phyloP scores from a whole-genome alignment of 2,113 vertebrate species.

The Python bivittatus region DNA sequence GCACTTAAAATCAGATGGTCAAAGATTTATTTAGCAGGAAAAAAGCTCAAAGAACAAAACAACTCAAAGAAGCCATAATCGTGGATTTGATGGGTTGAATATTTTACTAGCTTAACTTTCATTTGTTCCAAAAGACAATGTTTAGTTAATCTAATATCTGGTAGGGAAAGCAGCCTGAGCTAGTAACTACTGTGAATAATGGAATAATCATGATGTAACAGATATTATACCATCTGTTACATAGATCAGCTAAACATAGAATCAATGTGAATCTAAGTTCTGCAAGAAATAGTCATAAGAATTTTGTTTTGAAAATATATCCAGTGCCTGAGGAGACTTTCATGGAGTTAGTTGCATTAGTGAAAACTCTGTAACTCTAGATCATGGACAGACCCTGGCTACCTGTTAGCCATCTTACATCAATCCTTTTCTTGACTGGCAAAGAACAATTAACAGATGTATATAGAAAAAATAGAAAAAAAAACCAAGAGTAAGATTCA shows the following conservation, averaged over 20 bases:
- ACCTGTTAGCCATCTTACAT: background rate
- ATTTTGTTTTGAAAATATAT: background rate
- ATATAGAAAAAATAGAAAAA: background rate
- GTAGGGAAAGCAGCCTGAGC: background rate
- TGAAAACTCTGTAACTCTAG: background rate
- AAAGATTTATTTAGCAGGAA: background rate
- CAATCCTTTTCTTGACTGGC: background rate
- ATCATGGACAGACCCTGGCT: background rate
- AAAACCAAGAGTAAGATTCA: background rate
- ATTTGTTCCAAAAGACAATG: background rate
- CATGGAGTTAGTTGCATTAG: background rate
- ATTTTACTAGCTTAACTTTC: background rate
- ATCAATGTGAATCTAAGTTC: background rate
- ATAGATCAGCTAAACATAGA: background rate
- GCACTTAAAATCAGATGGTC: background rate
- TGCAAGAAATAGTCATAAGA: background rate
- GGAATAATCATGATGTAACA: background rate
- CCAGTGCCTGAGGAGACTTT: background rate
- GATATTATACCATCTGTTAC: background rate
- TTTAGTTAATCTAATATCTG: background rate
- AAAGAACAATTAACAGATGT: background rate
- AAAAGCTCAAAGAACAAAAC: background rate
- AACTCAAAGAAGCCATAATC: background rate
- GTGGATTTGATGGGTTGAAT: background rate
- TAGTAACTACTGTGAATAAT: too few species aligned